Base-by-base conservation (phyloP, 2,797 vertebrate genomes). In the Peromyscus attwateri region DNA sequence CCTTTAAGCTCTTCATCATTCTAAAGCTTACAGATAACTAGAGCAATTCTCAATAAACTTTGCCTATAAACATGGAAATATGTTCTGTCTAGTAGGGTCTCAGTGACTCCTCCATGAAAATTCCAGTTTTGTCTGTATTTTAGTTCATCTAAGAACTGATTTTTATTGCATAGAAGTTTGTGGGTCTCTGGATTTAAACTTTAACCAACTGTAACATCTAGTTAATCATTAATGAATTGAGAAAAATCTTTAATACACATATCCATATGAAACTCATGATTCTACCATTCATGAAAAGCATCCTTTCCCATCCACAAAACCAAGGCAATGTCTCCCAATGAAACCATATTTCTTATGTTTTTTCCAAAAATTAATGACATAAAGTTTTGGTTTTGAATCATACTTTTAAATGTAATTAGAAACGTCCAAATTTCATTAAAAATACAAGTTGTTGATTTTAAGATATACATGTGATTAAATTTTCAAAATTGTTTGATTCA, bases 361-460 rank as follows among this genome's bases (percentile, higher is more conserved):
- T 62, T 43, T 87, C 66, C 21, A 83, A 93, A 84, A 46, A 77
- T 73, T 12, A 73, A 21, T 84, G 9, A 68, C 60, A 40, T 79
- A 62, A 95, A 76, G 11, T 73, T 88, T 98, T 98, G 89, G 95
- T 97, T 98, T 97, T 96, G 95, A 98, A 98, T 81, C 64, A 96
- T 94, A 96, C 97, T 98, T 96, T 76, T 91, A 75, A 97, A 98
- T 77, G 95, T 94, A 97, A 98, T 95, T 91, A 98, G 83, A 79
- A 95, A 98, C 60, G 96, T 98, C 96, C 62, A n/a, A 21, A 92
- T 91, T 92, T 89, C 93, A 96, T 95, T 97, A 97, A 98, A 85
- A 94, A 52, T 52, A 96, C 93, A 98, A 97, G 98, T 98, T 98
- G 95, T 97, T 97, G 95, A 70, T 88, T 98, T 97, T 88, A 98